These are phyloP conservation scores for Phoenicopterus ruber DNA, from an alignment of 2,113 vertebrate genomes.

Conservation along the genomic window DNA sequence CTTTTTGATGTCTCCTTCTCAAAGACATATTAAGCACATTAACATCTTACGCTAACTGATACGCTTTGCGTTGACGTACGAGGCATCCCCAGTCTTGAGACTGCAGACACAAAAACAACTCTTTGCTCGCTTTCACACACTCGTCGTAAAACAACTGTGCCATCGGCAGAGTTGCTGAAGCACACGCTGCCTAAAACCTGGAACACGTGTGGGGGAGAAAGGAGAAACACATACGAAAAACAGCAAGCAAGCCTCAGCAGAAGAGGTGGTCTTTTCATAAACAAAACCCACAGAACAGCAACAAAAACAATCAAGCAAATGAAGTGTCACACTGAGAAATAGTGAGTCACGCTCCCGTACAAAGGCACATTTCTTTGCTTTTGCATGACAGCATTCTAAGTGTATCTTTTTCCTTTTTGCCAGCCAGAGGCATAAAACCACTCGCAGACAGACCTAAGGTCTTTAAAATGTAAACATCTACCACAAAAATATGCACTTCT, in stretches of 20 bases:
- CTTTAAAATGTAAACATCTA: conserved; percentile 41
- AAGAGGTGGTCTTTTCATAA: conserved; percentile 1
- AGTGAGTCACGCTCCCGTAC: conserved; percentile 26
- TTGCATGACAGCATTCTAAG: conserved; percentile 44
- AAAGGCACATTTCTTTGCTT: conserved; percentile 55
- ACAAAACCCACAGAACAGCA: background rate
- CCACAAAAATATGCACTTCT: conserved; percentile 19
- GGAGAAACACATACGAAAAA: background rate
- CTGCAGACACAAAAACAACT: background rate
- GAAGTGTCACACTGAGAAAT: conserved; percentile 14
- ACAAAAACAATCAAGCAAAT: conserved; percentile 28
- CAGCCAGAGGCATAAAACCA: conserved; percentile 61
- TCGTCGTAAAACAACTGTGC: background rate
- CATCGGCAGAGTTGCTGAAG: background rate
- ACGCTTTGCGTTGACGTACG: accelerated
- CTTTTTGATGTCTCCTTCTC: background rate
- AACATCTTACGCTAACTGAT: background rate
- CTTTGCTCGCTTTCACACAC: accelerated
- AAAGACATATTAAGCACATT: background rate
- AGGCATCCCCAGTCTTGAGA: background rate
- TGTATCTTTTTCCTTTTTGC: conserved; percentile 51
- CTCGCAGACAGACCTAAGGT: background rate
- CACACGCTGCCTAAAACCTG: background rate
- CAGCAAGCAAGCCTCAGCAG: background rate
- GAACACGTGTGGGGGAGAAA: background rate